A percentile compares a stretch with the other conserved stretches of the same genome.
Evolutionary conservation across 1,140 invertebrate species (phyloP).

Genomic region (Musca domestica): DNA sequence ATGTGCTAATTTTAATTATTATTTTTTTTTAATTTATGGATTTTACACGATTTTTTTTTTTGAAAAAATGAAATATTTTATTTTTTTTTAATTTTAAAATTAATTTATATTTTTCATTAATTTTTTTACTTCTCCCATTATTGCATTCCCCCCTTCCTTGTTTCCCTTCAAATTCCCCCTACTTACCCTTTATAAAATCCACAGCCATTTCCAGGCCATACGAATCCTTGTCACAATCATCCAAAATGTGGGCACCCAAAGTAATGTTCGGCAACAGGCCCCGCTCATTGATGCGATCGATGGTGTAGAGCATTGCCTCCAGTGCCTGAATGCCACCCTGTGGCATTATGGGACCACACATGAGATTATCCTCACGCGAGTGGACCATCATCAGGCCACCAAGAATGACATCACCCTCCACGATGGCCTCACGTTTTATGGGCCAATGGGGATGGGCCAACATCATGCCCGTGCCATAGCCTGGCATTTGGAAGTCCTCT

Average conservation of each 20-base stretch:
- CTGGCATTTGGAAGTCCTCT: constrained; percentile 29
- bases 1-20: too few relatives aligned
- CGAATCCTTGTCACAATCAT: constrained; percentile 90
- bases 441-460: constrained; percentile 65
- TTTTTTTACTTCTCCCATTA: too few relatives aligned
- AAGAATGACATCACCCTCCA: constrained; percentile 80
- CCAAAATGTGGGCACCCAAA: constrained; percentile 79
- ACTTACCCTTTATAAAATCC: constrained; percentile 89
- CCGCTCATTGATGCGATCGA: constrained; percentile 72
- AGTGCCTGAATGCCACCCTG: constrained; percentile 83
- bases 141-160: not conserved
- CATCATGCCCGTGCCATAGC: constrained; percentile 8
- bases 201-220: constrained; percentile 90
- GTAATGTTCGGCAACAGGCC: constrained; percentile 66
- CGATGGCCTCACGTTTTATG: constrained; percentile 78
- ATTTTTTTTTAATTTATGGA: too few relatives aligned
- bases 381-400: constrained; percentile 95
- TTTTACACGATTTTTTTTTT: too few relatives aligned
- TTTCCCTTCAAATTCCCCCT: not conserved
- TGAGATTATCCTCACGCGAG: constrained; percentile 74
- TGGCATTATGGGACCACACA: constrained; percentile 84
- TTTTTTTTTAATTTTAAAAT: too few relatives aligned
- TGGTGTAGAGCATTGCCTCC: constrained; percentile 83
- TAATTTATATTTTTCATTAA: too few relatives aligned
- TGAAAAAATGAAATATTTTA: too few relatives aligned